phyloP scores from a whole-genome alignment of 1,140 invertebrate species.

The Lucilia sericata region DNA sequence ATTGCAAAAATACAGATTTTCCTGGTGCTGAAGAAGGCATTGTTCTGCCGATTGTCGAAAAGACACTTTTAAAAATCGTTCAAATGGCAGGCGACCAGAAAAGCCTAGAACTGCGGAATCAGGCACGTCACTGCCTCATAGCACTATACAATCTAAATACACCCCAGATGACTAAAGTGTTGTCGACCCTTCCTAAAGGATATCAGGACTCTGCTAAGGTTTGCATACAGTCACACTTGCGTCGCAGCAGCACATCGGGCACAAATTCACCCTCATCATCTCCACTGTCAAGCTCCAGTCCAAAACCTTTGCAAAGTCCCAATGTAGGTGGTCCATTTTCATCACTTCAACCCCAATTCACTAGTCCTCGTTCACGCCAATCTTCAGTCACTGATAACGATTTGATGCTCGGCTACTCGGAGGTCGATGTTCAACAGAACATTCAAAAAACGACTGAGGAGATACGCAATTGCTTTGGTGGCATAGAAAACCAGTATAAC shows the following conservation, averaged over 20 bases:
- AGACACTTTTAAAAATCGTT: slow-evolving; percentile 78
- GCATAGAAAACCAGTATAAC: slow-evolving; percentile 75
- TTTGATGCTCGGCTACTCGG: slow-evolving; percentile 72
- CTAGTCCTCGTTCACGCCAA: slow-evolving; percentile 67
- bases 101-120: slow-evolving; percentile 82
- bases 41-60: slow-evolving; percentile 61
- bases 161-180: slow-evolving; percentile 80
- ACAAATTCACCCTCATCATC: slow-evolving; percentile 65
- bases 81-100: slow-evolving; percentile 77
- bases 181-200: slow-evolving; percentile 84
- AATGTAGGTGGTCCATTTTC: slow-evolving; percentile 60
- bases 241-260: slow-evolving; percentile 74
- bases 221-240: slow-evolving; percentile 86
- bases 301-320: slow-evolving; percentile 65
- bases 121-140: slow-evolving; percentile 83
- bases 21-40: slow-evolving; percentile 68
- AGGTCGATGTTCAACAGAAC: slow-evolving; percentile 89
- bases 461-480: slow-evolving; percentile 81
- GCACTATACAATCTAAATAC: slow-evolving; percentile 92
- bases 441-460: slow-evolving; percentile 91
- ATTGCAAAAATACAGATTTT: slow-evolving; percentile 70
- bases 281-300: slow-evolving; percentile 65
- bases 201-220: slow-evolving; percentile 85
- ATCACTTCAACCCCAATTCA: slow-evolving; percentile 59
- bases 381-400: slow-evolving; percentile 68